Evolutionary conservation across 2,113 vertebrate genomes (phyloP).

Genomic region (Mastomys coucha): DNA sequence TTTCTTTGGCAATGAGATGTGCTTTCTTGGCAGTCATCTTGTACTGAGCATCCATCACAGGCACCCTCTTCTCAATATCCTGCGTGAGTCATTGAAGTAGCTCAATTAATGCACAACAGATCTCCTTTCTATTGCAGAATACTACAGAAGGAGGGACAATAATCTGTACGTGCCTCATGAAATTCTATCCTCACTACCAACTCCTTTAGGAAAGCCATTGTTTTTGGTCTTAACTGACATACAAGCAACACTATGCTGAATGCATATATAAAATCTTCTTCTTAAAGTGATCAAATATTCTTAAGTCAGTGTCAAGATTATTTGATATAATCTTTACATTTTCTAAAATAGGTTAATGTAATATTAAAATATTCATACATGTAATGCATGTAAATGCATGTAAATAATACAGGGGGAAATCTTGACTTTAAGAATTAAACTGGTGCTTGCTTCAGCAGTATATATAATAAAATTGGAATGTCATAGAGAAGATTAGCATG

Average conservation of each 20-base stretch:
- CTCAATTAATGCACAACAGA: background rate
- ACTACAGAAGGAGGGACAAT: background rate
- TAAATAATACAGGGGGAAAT: background rate
- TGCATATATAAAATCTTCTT: background rate
- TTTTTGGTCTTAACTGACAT: background rate
- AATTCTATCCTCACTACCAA: background rate
- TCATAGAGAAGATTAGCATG: too few species aligned
- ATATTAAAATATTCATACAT: background rate
- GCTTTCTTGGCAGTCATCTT: constrained; percentile 91
- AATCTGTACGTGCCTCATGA: background rate
- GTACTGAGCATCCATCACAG: constrained; percentile 94
- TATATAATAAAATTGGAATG: too few species aligned
- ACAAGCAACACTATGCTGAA: background rate
- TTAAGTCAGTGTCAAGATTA: constrained; percentile 6
- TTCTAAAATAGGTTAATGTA: background rate
- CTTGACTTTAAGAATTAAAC: constrained; percentile 27
- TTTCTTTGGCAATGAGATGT: constrained; percentile 93
- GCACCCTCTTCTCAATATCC: constrained; percentile 94
- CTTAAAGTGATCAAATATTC: background rate
- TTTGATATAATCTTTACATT: background rate
- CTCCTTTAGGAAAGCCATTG: background rate
- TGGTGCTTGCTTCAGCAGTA: background rate
- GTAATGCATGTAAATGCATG: background rate
- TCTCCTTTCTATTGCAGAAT: background rate
- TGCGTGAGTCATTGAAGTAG: constrained; percentile 78